phyloP scores from a whole-genome alignment of 1,140 invertebrate species.

The Goniozus legneri region DNA sequence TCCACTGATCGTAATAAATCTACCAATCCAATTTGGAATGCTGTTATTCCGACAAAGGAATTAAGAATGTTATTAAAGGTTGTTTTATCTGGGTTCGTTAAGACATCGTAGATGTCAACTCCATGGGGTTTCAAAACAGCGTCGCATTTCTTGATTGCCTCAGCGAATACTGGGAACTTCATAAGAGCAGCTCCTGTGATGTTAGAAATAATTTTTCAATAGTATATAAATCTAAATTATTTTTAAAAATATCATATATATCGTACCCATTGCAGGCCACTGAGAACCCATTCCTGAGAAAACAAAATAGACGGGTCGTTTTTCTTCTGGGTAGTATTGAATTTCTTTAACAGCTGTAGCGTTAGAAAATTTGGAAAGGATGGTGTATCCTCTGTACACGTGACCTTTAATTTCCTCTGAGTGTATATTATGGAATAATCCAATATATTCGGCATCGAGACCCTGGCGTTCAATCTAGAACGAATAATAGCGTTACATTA shows the following conservation, averaged over 20 bases:
- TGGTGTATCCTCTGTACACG: conserved; percentile 58
- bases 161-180: conserved; percentile 60
- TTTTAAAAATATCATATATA: conserved; percentile 86
- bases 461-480: conserved; percentile 46
- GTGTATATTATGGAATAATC: conserved; percentile 53
- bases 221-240: not conserved
- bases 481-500: too few relatives aligned
- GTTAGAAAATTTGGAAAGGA: conserved; percentile 39
- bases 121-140: conserved; percentile 68
- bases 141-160: conserved; percentile 67
- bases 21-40: conserved; percentile 70
- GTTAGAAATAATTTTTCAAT: too few relatives aligned
- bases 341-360: not conserved
- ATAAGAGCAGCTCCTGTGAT: conserved; percentile 56
- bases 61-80: conserved; percentile 78
- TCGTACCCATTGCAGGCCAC: not conserved
- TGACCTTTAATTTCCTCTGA: conserved; percentile 59
- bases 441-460: conserved; percentile 56
- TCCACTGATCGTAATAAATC: conserved; percentile 64
- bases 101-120: conserved; percentile 75
- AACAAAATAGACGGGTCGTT: not conserved
- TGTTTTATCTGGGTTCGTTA: conserved; percentile 68
- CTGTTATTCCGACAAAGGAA: conserved; percentile 87
- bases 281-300: not conserved
- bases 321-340: not conserved